Evolutionary conservation across 2,888 invertebrate genomes (phyloP).

Genomic region (Podabrus alpinus): DNA sequence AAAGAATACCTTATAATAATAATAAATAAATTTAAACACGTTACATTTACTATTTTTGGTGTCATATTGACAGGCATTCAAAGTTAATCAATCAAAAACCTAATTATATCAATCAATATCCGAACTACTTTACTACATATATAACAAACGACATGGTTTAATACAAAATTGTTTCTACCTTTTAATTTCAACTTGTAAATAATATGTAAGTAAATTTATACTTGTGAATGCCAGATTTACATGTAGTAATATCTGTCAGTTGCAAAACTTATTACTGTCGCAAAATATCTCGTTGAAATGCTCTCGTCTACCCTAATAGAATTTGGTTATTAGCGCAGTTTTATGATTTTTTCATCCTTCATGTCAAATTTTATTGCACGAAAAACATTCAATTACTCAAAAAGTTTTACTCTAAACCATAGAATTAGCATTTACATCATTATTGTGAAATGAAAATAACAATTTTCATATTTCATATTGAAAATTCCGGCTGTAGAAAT

Average conservation of each 20-base stretch:
- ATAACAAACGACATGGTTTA: background rate
- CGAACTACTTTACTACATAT: background rate
- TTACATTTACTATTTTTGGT: background rate
- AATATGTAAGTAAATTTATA: slow-evolving; percentile 1
- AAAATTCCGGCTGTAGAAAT: background rate
- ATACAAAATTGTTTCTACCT: background rate
- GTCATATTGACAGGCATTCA: background rate
- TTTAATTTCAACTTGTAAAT: background rate
- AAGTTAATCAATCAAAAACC: background rate
- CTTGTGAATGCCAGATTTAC: slow-evolving; percentile 9
- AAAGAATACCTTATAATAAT: too few species aligned
- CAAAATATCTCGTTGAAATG: slow-evolving; percentile 1
- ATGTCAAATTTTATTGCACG: background rate
- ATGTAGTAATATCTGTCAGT: slow-evolving; percentile 18
- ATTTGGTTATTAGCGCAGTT: background rate
- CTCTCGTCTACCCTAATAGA: background rate
- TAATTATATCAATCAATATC: background rate
- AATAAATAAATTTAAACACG: background rate
- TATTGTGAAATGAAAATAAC: background rate
- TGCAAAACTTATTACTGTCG: slow-evolving; percentile 15
- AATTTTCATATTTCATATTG: background rate
- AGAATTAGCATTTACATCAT: background rate
- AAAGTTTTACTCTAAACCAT: background rate
- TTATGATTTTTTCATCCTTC: background rate
- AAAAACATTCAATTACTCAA: background rate